These are phyloP conservation scores for Crotophaga sulcirostris DNA, from an alignment of 2,113 vertebrate genomes.

Conservation along the genomic window DNA sequence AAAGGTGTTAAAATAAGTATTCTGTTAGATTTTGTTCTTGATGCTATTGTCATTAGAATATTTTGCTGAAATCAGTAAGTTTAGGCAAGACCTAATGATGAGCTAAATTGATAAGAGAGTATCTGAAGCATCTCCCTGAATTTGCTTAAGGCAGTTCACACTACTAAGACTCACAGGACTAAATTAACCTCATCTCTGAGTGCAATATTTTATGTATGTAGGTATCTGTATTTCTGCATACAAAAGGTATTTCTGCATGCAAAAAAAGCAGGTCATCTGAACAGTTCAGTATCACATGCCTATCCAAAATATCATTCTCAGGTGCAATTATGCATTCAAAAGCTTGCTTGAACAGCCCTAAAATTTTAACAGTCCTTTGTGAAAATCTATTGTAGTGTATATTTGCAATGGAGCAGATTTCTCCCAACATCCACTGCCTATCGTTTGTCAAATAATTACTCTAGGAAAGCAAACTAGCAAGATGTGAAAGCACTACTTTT, in stretches of 20 bases:
- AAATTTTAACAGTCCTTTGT: neutral
- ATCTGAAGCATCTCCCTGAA: neutral
- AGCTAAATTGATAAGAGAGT: neutral
- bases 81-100: neutral
- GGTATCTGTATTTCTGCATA: neutral
- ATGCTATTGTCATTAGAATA: neutral
- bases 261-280: neutral
- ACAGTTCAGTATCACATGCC: neutral
- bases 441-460: neutral
- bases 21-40: neutral
- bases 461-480: neutral
- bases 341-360: neutral
- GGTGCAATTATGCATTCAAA: neutral
- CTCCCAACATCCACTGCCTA: neutral
- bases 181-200: neutral
- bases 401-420: neutral
- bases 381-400: neutral
- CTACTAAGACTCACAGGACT: neutral
- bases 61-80: neutral
- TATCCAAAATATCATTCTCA: neutral
- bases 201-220: neutral
- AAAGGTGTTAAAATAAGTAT: neutral
- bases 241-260: neutral
- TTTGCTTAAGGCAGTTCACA: neutral
- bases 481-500: neutral